Percentiles rank a stretch among this genome's conserved stretches.
Conservation (phyloP, 2,888 invertebrate species). For the Euplagia quadripunctaria region DNA sequence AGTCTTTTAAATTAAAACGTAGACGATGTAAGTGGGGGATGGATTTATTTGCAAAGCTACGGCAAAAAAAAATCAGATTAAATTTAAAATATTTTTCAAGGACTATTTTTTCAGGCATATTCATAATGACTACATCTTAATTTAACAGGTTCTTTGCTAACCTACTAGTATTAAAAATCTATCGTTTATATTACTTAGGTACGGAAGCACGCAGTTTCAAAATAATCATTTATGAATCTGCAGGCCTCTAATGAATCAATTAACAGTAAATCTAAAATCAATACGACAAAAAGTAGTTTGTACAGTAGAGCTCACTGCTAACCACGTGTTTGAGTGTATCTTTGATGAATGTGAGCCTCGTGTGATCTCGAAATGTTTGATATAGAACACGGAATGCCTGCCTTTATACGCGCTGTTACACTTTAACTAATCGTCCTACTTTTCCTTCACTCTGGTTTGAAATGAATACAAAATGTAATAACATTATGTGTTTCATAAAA, state of each 20-base stretch:
- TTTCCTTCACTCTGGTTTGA: constrained; percentile 6
- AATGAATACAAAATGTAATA: too few species aligned
- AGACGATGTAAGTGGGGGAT: too few species aligned
- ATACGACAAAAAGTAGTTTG: neutral
- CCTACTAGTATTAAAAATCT: neutral
- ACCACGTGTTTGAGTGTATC: constrained; percentile 22
- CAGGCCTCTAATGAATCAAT: neutral
- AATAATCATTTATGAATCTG: neutral
- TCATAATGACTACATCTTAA: too few species aligned
- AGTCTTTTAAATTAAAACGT: neutral
- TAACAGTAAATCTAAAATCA: neutral
- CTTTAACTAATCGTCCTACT: constrained; percentile 14
- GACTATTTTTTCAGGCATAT: too few species aligned
- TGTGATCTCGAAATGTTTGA: constrained; percentile 32
- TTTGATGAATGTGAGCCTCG: constrained; percentile 21
- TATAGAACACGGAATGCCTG: constrained; percentile 15
- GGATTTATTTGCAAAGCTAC: too few species aligned
- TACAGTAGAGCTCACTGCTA: neutral
- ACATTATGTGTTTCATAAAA: too few species aligned
- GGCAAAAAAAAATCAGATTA: too few species aligned
- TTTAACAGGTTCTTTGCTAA: too few species aligned
- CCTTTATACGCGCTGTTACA: constrained; percentile 11
- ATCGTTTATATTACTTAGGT: too few species aligned
- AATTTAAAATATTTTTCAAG: too few species aligned
- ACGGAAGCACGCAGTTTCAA: neutral